Evolutionary conservation across 2,113 vertebrate species (phyloP), one percentile per base, ranked within the genome.

Genomic region (Synchiropus splendidus): DNA sequence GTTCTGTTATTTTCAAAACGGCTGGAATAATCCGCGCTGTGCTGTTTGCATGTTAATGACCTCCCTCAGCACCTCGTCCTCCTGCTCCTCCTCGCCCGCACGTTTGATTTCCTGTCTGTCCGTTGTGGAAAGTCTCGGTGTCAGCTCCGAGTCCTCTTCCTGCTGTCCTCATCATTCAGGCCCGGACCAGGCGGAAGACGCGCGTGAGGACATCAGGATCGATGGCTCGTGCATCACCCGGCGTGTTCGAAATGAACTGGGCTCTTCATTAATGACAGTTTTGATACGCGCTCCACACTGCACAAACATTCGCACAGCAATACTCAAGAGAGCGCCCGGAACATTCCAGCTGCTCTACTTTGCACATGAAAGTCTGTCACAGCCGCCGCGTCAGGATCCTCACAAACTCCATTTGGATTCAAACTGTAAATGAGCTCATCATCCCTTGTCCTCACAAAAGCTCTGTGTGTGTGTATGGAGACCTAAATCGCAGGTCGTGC

Each of bases 151-250:
- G 53, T 64, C 39, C 42, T 12, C 43, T 51, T 64, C 56, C 44
- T 51, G 47, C 58, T 63, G 57, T 54, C 54, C 51, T 64, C 70
- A 70, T 72, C 70, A 50, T 55, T 74, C 59, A 69, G 42, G 48
- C 16, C 33, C 31, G 8, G 21, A 27, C 21, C n/a, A n/a, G n/a
- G n/a, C n/a, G n/a, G n/a, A n/a, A n/a, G n/a, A n/a, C n/a, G n/a
- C n/a, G n/a, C n/a, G n/a, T n/a, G n/a, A n/a, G n/a, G n/a, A n/a
- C n/a, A n/a, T n/a, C n/a, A n/a, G n/a, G n/a, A n/a, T n/a, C n/a
- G n/a, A n/a, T n/a, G n/a, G n/a, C n/a, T n/a, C n/a, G n/a, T n/a
- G n/a, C n/a, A n/a, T n/a, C n/a, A n/a, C n/a, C n/a, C n/a, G n/a
- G n/a, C n/a, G n/a, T n/a, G n/a, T 8, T 27, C 21, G 21, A 27